Evolutionary conservation across 2,113 vertebrate species (phyloP), one percentile per base, ranked within the genome.

Genomic region (Megalops atlanticus): DNA sequence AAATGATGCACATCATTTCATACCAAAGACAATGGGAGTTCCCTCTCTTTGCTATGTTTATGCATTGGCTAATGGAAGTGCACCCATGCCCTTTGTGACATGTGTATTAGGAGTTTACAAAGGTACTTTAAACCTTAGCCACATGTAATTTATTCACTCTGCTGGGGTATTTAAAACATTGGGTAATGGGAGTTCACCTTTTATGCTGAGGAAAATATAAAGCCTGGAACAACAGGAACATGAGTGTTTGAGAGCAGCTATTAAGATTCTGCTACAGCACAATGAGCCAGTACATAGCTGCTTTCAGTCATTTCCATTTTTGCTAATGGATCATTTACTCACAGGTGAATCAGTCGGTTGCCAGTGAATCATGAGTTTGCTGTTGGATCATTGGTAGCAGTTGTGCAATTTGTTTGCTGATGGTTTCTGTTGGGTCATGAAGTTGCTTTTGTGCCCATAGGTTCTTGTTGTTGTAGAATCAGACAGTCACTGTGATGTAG

Each of bases 21-120:
- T 68, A 81, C 80, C 43, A 15, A 33, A n/a, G 58, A 40, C 58
- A 35, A 52, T 82, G 69, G 69, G 68, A 73, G 45, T 77, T 54
- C 15, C 4, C 75, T 38, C 21, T 77, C 36, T 38, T 36, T 27
- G 58, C 24, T 64, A 7, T 72, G 31, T 18, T 79, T 79, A 31
- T 45, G 40, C 78, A 35, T 79, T 70, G 70, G 33, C 70, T 68
- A 70, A 72, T 33, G 16, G 5, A 24, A 45, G 43, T 45, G n/a
- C 35, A 40, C 43, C 14, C 43, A n/a, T n/a, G n/a, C n/a, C n/a
- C n/a, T n/a, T n/a, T n/a, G n/a, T n/a, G n/a, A n/a, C n/a, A n/a
- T n/a, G n/a, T n/a, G n/a, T n/a, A n/a, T n/a, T n/a, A n/a, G n/a
- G n/a, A n/a, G n/a, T n/a, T n/a, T n/a, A n/a, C n/a, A n/a, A n/a